phyloP scores from a whole-genome alignment of 2,797 vertebrate genomes.

The Erpetoichthys calabaricus region DNA sequence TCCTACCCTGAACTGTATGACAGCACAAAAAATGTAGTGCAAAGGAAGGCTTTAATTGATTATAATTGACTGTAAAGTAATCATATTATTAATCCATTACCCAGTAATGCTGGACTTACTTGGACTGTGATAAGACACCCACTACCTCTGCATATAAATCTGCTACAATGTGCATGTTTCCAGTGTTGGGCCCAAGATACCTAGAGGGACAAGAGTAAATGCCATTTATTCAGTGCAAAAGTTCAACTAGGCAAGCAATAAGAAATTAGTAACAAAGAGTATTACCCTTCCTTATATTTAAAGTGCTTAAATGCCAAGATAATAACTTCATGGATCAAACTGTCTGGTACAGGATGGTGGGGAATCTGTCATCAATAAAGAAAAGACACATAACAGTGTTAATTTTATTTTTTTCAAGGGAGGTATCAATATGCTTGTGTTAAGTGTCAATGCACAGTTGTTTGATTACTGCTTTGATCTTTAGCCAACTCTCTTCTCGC shows the following conservation, averaged over 20 bases:
- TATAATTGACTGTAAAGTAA: too few species aligned
- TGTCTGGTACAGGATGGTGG: conserved; percentile 93
- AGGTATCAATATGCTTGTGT: too few species aligned
- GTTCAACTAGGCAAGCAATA: conserved; percentile 1
- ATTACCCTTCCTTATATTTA: conserved; percentile 97
- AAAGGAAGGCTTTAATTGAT: too few species aligned
- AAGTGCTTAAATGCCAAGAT: conserved; percentile 97
- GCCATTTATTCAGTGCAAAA: conserved; percentile 1
- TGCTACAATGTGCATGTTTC: conserved; percentile 97
- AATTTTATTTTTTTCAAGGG: too few species aligned
- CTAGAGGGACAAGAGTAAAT: conserved; percentile 37
- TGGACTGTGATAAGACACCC: conserved; percentile 89
- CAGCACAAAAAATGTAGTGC: too few species aligned
- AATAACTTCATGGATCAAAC: conserved; percentile 90
- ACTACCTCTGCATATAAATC: conserved; percentile 95
- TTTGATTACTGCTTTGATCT: too few species aligned
- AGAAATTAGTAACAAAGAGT: conserved; percentile 16
- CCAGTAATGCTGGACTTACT: conserved; percentile 50
- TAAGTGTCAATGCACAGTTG: too few species aligned
- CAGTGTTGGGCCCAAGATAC: conserved; percentile 94
- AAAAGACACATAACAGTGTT: conserved; percentile 16
- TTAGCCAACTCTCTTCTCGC: too few species aligned
- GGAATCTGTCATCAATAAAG: conserved; percentile 65
- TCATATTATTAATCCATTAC: too few species aligned
- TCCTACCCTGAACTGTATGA: too few species aligned